Evolutionary conservation across 2,113 vertebrate species (phyloP).

Genomic region (Archilochus colubris): DNA sequence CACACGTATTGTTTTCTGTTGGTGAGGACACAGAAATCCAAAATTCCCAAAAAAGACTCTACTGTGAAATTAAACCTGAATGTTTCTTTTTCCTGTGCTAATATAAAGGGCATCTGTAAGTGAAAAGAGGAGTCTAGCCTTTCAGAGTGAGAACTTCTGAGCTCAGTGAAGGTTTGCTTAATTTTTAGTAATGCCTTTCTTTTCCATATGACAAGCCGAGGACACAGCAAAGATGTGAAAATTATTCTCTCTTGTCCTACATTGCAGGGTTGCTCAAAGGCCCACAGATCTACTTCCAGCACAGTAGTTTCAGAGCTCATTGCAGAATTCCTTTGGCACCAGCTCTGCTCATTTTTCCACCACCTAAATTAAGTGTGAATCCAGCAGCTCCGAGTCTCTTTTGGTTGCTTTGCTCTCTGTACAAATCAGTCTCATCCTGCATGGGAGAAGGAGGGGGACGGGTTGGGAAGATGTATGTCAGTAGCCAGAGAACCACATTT

Average conservation of each 20-base stretch:
- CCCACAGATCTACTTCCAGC: neutral
- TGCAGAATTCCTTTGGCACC: neutral
- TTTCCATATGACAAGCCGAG: neutral
- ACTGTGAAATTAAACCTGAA: neutral
- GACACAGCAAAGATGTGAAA: neutral
- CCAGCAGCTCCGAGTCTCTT: neutral
- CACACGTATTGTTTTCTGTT: neutral
- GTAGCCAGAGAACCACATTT: neutral
- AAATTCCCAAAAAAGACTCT: neutral
- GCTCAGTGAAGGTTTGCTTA: neutral
- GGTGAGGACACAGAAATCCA: neutral
- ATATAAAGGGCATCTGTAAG: neutral
- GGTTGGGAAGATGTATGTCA: neutral
- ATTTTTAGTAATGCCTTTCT: neutral
- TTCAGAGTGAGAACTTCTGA: neutral
- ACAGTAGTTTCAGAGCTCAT: neutral
- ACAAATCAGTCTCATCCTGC: neutral
- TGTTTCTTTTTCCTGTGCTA: neutral
- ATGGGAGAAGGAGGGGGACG: too few species aligned
- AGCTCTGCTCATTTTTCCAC: neutral
- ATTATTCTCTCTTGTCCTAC: neutral
- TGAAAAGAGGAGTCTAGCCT: neutral
- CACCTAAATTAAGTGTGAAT: neutral
- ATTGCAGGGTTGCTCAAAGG: neutral
- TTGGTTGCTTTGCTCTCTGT: neutral